Evolutionary conservation across 2,888 invertebrate species (phyloP).

Genomic region (Bombyx huttoni): DNA sequence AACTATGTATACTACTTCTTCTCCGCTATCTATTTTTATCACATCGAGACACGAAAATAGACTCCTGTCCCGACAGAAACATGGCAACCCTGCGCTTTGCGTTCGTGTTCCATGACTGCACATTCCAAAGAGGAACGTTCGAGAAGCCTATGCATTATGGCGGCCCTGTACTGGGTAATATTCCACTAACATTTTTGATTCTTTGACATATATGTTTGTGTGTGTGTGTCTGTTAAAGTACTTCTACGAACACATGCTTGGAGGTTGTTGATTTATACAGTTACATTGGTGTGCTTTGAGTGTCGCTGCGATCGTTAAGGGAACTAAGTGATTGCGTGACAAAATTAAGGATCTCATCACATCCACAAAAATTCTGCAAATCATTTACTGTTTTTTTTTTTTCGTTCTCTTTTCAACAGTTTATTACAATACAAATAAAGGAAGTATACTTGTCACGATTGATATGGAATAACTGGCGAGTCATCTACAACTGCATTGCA

Average conservation of each 20-base stretch:
- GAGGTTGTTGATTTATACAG: conserved; percentile 16
- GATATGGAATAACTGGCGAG: too few species aligned
- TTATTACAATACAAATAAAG: too few species aligned
- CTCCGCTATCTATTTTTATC: not conserved
- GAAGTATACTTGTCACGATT: too few species aligned
- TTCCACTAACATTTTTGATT: conserved; percentile 51
- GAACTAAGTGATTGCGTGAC: not conserved
- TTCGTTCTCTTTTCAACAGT: too few species aligned
- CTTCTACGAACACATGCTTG: conserved; percentile 10
- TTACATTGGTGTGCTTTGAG: conserved; percentile 18
- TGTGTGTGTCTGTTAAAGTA: conserved; percentile 1
- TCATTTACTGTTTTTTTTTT: too few species aligned
- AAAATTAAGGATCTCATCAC: too few species aligned
- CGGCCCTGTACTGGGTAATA: conserved; percentile 33
- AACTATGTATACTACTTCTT: too few species aligned
- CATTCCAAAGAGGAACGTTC: conserved; percentile 27
- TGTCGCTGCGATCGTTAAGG: conserved; percentile 5
- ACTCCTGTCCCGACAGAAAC: not conserved
- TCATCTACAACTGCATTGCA: too few species aligned
- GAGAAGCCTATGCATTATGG: conserved; percentile 24
- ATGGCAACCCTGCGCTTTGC: not conserved
- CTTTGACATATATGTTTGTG: conserved; percentile 23
- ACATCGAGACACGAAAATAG: not conserved
- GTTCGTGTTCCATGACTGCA: not conserved
- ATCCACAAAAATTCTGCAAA: too few species aligned